Percentiles rank a stretch among this genome's conserved stretches.
These are phyloP conservation scores for Parapsyche elsis DNA, from an alignment of 1,140 invertebrate genomes.

Conservation along the genomic window DNA sequence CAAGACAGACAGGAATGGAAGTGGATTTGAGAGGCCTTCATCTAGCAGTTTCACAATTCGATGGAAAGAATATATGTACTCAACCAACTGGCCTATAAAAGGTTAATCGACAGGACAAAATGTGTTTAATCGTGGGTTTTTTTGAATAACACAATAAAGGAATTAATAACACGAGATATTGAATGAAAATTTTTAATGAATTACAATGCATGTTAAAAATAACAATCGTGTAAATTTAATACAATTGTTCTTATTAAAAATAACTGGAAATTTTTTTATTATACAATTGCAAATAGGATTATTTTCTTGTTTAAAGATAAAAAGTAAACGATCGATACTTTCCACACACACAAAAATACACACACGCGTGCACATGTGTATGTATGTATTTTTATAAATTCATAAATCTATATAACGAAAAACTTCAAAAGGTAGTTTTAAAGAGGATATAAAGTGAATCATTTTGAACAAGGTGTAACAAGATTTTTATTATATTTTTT, in stretches of 20 bases:
- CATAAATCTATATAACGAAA: constrained; percentile 3
- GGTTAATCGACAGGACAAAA: too few relatives aligned
- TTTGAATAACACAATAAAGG: neutral
- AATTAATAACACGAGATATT: constrained; percentile 40
- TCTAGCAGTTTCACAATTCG: too few relatives aligned
- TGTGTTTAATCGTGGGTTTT: too few relatives aligned
- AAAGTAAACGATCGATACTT: constrained; percentile 13
- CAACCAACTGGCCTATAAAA: too few relatives aligned
- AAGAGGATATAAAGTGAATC: constrained; percentile 39
- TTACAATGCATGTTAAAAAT: constrained; percentile 55
- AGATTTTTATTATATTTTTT: too few relatives aligned
- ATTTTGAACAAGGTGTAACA: constrained; percentile 45
- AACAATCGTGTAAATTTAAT: constrained; percentile 53
- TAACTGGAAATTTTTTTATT: constrained; percentile 22
- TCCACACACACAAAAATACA: neutral
- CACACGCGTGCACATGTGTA: neutral
- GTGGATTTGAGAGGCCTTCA: too few relatives aligned
- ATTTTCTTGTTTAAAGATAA: constrained; percentile 21
- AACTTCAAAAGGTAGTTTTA: constrained; percentile 10
- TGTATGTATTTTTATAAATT: neutral
- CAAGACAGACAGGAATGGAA: too few relatives aligned
- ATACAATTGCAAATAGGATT: constrained; percentile 5
- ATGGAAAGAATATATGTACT: too few relatives aligned
- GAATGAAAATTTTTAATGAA: constrained; percentile 56
- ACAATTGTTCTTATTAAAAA: constrained; percentile 46